Conservation (phyloP, 2,888 invertebrate species). For the Atrina japonica region DNA sequence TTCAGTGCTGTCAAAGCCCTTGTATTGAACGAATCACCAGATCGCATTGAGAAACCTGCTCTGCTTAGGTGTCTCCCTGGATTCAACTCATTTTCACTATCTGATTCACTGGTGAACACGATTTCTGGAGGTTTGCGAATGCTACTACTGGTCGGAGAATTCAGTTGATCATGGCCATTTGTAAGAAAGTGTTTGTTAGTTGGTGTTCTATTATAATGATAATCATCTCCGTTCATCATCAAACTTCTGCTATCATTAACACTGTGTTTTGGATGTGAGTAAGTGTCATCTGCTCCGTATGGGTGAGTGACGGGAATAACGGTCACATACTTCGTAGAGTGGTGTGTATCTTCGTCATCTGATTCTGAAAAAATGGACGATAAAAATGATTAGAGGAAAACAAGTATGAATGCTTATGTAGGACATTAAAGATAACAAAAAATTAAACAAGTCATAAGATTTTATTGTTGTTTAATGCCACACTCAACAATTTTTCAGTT, state of each 20-base stretch:
- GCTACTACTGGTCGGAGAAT: constrained; percentile 6
- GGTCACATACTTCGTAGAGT: constrained; percentile 62
- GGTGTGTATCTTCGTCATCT: constrained; percentile 31
- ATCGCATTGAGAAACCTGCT: constrained; percentile 25
- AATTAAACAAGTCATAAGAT: too few relatives aligned
- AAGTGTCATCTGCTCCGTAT: background rate
- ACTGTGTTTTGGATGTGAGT: too few relatives aligned
- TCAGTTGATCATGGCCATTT: constrained; percentile 27
- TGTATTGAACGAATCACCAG: constrained; percentile 68
- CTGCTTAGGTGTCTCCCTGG: background rate
- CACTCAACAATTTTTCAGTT: too few relatives aligned
- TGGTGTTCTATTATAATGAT: background rate
- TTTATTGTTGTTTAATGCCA: too few relatives aligned
- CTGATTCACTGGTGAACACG: constrained; percentile 39
- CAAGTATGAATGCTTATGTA: too few relatives aligned
- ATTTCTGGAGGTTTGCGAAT: constrained; percentile 28
- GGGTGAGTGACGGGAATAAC: constrained; percentile 65
- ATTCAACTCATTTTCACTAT: constrained; percentile 42
- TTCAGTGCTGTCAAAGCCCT: constrained; percentile 73
- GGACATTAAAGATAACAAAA: too few relatives aligned
- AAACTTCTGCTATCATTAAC: background rate
- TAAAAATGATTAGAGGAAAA: background rate
- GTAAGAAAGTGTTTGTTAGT: constrained; percentile 1
- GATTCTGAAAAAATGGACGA: constrained; percentile 16
- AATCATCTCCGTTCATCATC: background rate